A percentile compares a stretch with the other conserved stretches of the same genome.
Evolutionary conservation across 2,888 invertebrate species (phyloP).

Genomic region (Andrena marginata): DNA sequence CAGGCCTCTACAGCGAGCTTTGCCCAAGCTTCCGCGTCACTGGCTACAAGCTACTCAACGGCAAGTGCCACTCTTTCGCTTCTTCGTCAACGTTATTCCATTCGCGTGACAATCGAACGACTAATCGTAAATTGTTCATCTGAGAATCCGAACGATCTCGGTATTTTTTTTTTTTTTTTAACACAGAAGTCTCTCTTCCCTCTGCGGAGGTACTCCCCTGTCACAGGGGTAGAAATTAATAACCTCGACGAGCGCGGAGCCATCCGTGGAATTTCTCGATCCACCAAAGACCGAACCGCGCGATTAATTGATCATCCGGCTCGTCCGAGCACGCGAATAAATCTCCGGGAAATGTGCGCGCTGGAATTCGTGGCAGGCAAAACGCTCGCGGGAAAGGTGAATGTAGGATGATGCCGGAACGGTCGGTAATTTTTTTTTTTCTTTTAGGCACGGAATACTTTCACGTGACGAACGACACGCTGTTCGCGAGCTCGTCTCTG

Average conservation of each 20-base stretch:
- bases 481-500: slow-evolving; percentile 84
- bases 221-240: slow-evolving; percentile 1
- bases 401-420: neutral
- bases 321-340: neutral
- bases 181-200: neutral
- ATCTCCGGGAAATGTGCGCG: neutral
- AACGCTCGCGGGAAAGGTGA: neutral
- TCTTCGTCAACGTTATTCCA: neutral
- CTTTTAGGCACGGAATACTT: slow-evolving; percentile 84
- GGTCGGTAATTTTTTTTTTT: slow-evolving; percentile 28
- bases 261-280: neutral
- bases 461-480: slow-evolving; percentile 81
- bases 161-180: too few relatives aligned
- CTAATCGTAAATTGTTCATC: too few relatives aligned
- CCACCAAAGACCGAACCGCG: neutral
- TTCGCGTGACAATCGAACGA: neutral
- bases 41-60: slow-evolving; percentile 85
- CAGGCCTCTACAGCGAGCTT: slow-evolving; percentile 84
- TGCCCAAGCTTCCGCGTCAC: slow-evolving; percentile 86
- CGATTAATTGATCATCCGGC: slow-evolving; percentile 22
- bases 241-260: neutral
- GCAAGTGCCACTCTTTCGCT: slow-evolving; percentile 74
- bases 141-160: neutral
- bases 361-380: neutral
- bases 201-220: neutral